Evolutionary conservation across 2,113 vertebrate species (phyloP), one percentile per base, ranked within the genome.

Genomic region (Mungos mungo): DNA sequence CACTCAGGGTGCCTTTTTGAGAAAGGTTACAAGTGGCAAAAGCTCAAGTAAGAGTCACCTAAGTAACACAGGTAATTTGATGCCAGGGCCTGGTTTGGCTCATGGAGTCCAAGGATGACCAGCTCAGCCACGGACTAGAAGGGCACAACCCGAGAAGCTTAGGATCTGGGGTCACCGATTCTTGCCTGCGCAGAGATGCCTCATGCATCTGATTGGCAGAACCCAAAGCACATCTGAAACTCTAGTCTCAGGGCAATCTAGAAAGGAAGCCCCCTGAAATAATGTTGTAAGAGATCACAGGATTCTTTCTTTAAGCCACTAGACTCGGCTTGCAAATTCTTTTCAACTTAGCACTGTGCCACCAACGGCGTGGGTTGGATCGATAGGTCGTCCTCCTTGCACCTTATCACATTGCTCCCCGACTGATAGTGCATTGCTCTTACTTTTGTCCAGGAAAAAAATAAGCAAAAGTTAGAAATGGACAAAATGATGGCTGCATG

Each of bases 371-470:
- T 63, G 27, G 79, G 10, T 60, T 50, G 21, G 25, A 52, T 69
- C 27, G 71, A 69, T 15, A 50, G 12, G 31, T 96, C 41, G 25
- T 74, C 38, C 35, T 41, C 21, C 12, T 7, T 31, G 57, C 14
- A 13, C 29, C 3, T 31, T 52, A 77, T 79, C 29, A 14, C 31
- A 15, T 88, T 79, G 77, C n/a, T 71, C 63, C 69, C 77, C 83
- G 84, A 92, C 50, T 33, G 74, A 47, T 86, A 52, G 45, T 66
- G 35, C 35, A 25, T 33, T 81, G 25, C 54, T 96, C 41, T 84
- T 76, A 82, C 21, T 96, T 90, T 84, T 68, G 31, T 81, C 7
- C 45, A 69, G 65, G 47, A 82, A 88, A 93, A 93, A 91, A 76
- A 47, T 60, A 77, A 9, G 38, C 12, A 63, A 41, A 88, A 54